A percentile compares a stretch with the other conserved stretches of the same genome.
These are phyloP conservation scores for Pantherophis vulpinus DNA, from an alignment of 2,797 vertebrate genomes.

Conservation along the genomic window DNA sequence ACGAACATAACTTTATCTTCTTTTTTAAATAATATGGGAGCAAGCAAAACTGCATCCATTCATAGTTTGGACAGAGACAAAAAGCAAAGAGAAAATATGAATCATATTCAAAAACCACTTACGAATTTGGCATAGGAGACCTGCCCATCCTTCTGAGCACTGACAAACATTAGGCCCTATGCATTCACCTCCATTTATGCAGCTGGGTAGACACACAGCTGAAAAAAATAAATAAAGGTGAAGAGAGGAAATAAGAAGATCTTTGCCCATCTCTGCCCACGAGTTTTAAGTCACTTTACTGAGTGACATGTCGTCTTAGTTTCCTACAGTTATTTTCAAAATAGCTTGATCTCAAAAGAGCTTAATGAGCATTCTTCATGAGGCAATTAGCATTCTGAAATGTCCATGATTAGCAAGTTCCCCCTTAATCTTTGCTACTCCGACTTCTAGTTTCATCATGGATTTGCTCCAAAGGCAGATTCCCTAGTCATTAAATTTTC, in stretches of 20 bases:
- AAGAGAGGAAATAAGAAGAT: conserved; percentile 25
- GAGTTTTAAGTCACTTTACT: conserved; percentile 29
- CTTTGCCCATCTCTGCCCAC: neutral
- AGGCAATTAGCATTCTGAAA: conserved; percentile 19
- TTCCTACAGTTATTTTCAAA: conserved; percentile 43
- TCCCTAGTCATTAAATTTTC: conserved; percentile 17
- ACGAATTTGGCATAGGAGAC: conserved; percentile 73
- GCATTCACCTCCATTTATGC: conserved; percentile 67
- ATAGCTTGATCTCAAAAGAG: conserved; percentile 31
- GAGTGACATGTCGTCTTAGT: conserved; percentile 23
- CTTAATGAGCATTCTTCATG: conserved; percentile 13
- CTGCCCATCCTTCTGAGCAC: conserved; percentile 68
- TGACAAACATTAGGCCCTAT: conserved; percentile 70
- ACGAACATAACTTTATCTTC: neutral
- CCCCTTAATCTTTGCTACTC: conserved; percentile 19
- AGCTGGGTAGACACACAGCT: conserved; percentile 57
- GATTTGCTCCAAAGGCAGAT: conserved; percentile 6
- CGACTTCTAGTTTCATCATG: neutral
- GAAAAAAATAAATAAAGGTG: neutral
- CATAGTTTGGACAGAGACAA: neutral
- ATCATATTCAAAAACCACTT: conserved; percentile 48
- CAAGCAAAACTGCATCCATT: neutral
- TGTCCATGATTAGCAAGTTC: conserved; percentile 34
- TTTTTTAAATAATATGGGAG: neutral
- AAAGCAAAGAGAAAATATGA: neutral